Evolutionary conservation across 2,113 vertebrate genomes (phyloP).

Genomic region (Pollimyrus isidori): DNA sequence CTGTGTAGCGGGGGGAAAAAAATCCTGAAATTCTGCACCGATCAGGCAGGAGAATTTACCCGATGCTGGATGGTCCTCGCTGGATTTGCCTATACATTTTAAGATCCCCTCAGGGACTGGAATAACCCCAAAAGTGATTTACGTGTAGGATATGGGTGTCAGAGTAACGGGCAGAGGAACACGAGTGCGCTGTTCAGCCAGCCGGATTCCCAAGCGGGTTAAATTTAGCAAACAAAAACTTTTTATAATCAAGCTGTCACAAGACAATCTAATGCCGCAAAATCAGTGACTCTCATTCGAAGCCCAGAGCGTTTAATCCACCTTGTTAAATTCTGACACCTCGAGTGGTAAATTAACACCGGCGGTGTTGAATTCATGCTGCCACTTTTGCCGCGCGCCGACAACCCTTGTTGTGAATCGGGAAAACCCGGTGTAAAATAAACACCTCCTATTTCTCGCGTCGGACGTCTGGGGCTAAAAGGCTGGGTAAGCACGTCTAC

Average conservation of each 20-base stretch:
- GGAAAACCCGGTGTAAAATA: background rate
- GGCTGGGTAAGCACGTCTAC: background rate
- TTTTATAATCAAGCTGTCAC: background rate
- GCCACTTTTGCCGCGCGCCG: background rate
- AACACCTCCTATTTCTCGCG: background rate
- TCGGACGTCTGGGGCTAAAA: background rate
- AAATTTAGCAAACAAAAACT: background rate
- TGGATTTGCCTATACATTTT: background rate
- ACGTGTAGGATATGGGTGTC: background rate
- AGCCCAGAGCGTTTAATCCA: conserved; percentile 7
- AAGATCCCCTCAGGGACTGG: background rate
- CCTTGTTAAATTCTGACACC: background rate
- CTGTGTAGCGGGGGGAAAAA: background rate
- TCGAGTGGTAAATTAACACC: background rate
- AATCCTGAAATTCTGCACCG: background rate
- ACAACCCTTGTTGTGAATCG: background rate
- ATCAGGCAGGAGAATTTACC: background rate
- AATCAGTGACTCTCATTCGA: background rate
- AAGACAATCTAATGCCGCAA: background rate
- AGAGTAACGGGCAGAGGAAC: background rate
- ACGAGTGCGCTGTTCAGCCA: background rate
- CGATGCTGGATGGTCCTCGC: background rate
- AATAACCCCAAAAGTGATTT: background rate
- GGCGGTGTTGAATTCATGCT: background rate
- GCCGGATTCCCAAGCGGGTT: background rate